Evolutionary conservation across 2,888 invertebrate species (phyloP).

Genomic region (Chironomus tentans): DNA sequence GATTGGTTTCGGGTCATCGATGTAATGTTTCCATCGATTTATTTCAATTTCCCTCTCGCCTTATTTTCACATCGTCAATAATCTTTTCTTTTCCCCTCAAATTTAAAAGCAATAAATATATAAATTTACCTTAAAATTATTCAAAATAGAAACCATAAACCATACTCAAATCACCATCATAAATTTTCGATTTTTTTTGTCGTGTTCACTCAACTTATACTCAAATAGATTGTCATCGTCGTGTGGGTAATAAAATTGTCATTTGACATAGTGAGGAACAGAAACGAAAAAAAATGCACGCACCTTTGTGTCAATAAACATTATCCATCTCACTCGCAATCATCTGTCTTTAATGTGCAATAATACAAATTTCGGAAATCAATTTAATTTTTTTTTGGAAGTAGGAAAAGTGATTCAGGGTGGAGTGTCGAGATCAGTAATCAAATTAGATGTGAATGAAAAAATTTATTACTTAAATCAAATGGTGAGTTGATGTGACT

Average conservation of each 20-base stretch:
- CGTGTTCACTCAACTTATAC: background rate
- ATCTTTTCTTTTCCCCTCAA: background rate
- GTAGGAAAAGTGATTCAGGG: too few species aligned
- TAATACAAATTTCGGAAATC: background rate
- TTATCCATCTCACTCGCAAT: background rate
- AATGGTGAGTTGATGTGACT: too few species aligned
- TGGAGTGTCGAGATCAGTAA: too few species aligned
- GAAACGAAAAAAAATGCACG: slow-evolving; percentile 4
- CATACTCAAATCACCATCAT: slow-evolving; percentile 17
- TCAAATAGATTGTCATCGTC: slow-evolving; percentile 14
- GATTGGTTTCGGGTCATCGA: slow-evolving; percentile 24
- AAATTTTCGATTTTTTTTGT: slow-evolving; percentile 4
- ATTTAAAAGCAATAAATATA: slow-evolving; percentile 22
- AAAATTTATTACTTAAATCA: too few species aligned
- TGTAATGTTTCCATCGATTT: slow-evolving; percentile 9
- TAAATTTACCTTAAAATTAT: slow-evolving; percentile 9
- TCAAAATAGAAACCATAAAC: slow-evolving; percentile 17
- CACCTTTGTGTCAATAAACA: too few species aligned
- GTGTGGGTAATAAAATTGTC: slow-evolving; percentile 23
- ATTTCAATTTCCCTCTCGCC: slow-evolving; percentile 16
- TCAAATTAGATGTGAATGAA: too few species aligned
- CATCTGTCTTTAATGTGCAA: background rate
- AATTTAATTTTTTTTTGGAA: background rate
- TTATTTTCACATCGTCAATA: background rate
- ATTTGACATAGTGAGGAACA: background rate